Evolutionary conservation across 1,140 invertebrate genomes (phyloP).

Genomic region (Lordiphosa stackelbergi): DNA sequence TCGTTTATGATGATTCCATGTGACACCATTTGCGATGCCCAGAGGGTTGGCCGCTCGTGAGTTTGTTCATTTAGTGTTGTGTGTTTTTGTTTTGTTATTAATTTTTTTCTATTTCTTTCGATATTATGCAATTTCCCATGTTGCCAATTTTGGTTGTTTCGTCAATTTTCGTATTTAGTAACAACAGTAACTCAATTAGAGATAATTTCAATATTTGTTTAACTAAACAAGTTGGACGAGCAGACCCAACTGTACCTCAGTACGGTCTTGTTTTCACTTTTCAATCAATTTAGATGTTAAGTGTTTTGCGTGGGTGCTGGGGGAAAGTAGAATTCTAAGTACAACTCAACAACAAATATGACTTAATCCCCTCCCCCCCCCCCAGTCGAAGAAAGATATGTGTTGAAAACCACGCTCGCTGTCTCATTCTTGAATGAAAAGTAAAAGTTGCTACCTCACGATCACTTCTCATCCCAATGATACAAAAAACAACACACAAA

Average conservation of each 20-base stretch:
- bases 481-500: too few relatives aligned
- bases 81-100: conserved; percentile 21
- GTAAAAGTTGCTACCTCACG: conserved; percentile 62
- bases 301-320: conserved; percentile 48
- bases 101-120: conserved; percentile 19
- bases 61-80: conserved; percentile 38
- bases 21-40: conserved; percentile 54
- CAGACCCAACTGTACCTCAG: conserved; percentile 7
- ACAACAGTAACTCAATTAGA: conserved; percentile 33
- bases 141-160: conserved; percentile 28
- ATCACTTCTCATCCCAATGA: conserved; percentile 10
- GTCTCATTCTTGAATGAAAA: conserved; percentile 62
- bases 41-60: conserved; percentile 14
- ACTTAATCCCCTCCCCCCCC: conserved; percentile 53
- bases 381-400: not conserved
- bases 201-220: conserved; percentile 38
- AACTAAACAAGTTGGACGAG: not conserved
- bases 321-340: conserved; percentile 67
- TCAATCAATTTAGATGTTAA: conserved; percentile 23
- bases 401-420: conserved; percentile 15
- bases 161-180: conserved; percentile 27
- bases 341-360: conserved; percentile 28
- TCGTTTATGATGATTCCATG: conserved; percentile 38
- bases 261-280: conserved; percentile 51
- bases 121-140: conserved; percentile 49